phyloP scores from a whole-genome alignment of 2,113 vertebrate genomes.

The Salvelinus fontinalis region DNA sequence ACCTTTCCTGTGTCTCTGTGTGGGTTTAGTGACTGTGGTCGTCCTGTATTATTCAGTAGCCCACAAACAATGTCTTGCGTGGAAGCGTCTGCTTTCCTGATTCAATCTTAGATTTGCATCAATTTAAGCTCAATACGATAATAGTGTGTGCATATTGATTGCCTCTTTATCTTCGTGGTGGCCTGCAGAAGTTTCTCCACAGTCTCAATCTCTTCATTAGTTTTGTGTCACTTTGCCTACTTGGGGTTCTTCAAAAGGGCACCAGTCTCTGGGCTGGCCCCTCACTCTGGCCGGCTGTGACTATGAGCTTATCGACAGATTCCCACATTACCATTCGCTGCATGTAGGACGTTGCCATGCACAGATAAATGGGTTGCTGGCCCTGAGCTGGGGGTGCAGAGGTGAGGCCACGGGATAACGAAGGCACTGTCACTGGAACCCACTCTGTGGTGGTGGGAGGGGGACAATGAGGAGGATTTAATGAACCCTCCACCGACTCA shows the following conservation, averaged over 20 bases:
- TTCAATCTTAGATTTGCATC: neutral
- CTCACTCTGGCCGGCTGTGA: neutral
- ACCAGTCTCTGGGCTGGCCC: neutral
- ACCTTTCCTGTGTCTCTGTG: no score
- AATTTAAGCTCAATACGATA: neutral
- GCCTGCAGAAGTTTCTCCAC: neutral
- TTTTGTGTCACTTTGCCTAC: neutral
- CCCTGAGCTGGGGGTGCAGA: neutral
- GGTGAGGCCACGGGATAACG: constrained; percentile 3
- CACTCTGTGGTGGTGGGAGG: neutral
- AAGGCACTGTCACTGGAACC: neutral
- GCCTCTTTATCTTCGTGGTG: neutral
- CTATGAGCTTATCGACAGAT: constrained; percentile 5
- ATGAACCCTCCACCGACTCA: neutral
- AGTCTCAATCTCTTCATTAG: neutral
- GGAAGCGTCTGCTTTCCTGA: no score
- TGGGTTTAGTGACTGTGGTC: no score
- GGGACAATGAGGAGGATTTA: no score
- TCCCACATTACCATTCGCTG: constrained; percentile 2
- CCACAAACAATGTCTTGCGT: no score
- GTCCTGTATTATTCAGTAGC: no score
- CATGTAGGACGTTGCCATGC: neutral
- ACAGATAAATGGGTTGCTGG: constrained; percentile 7
- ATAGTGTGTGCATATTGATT: neutral
- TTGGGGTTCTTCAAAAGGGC: neutral